Conservation (phyloP, 2,113 vertebrate species). For the Chunga burmeisteri region DNA sequence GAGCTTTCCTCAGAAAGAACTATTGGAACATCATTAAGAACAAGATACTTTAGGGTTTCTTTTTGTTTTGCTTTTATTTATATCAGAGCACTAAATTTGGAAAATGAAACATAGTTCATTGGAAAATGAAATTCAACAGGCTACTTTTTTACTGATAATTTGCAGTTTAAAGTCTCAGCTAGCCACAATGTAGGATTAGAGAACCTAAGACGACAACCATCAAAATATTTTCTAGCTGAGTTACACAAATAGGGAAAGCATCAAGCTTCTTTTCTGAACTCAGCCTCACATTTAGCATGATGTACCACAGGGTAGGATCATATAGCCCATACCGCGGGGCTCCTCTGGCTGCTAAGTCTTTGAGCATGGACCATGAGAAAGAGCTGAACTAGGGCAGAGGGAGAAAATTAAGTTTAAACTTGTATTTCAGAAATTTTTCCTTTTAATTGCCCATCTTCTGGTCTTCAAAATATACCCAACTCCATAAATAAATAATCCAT, state of each 20-base stretch:
- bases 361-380: background rate
- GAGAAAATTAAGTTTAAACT: background rate
- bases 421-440: background rate
- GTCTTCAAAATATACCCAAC: background rate
- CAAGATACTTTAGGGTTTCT: background rate
- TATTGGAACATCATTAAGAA: background rate
- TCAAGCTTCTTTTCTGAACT: background rate
- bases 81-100: background rate
- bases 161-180: background rate
- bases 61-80: background rate
- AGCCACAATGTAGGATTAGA: background rate
- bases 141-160: background rate
- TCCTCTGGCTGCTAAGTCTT: background rate
- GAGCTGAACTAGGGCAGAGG: background rate
- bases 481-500: background rate
- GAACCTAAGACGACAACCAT: background rate
- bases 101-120: background rate
- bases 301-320: background rate
- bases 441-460: background rate
- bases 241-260: background rate
- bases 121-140: background rate
- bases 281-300: background rate
- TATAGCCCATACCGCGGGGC: fast-evolving
- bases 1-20: background rate
- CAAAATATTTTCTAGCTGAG: background rate